Evolutionary conservation across 2,888 invertebrate species (phyloP), one percentile per base, ranked within the genome.

Genomic region (Rhopalosiphum nymphaeae): DNA sequence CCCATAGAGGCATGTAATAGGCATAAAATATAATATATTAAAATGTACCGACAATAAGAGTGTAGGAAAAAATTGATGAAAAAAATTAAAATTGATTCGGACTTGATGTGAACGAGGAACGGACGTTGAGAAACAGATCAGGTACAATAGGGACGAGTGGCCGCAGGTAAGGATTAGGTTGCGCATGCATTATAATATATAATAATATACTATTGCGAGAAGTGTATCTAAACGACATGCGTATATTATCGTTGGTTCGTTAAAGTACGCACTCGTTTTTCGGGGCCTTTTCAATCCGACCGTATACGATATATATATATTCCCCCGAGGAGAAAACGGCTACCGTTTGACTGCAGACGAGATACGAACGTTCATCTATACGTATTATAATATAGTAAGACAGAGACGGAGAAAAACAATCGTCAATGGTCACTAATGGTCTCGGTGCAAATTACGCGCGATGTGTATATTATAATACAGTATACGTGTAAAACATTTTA

Each of bases 211-310:
- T 36, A 13, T 16, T n/a, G 78, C 78, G 21, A 91, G 78, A 91
- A 44, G 42, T 85, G 88, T 92, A 67, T 92, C 61, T 29, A 91
- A 91, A 88, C 67, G 88, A 67, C 10, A 21, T 29, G 36, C 21
- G 13, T 26, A 13, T 85, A 44, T 88, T 53, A 42, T 49, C 67
- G 53, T 67, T 67, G 88, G 88, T 88, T 88, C 67, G 29, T 92
- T 67, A 88, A 88, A 67, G 87, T 61, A 7, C 67, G 13, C 67
- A 53, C 87, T 3, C 21, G 87, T 88, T 53, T 88, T 88, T 88
- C 87, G 87, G 87, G n/a, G n/a, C 78, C 36, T 21, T 78, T 78
- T 36, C 78, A 21, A 78, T 78, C 78, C 78, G n/a, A 2, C n/a
- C 67, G 36, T 16, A 16, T 36, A 21, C 36, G 36, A 67, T n/a